Evolutionary conservation across 2,113 vertebrate genomes (phyloP).

Genomic region (Neoarius graeffei): DNA sequence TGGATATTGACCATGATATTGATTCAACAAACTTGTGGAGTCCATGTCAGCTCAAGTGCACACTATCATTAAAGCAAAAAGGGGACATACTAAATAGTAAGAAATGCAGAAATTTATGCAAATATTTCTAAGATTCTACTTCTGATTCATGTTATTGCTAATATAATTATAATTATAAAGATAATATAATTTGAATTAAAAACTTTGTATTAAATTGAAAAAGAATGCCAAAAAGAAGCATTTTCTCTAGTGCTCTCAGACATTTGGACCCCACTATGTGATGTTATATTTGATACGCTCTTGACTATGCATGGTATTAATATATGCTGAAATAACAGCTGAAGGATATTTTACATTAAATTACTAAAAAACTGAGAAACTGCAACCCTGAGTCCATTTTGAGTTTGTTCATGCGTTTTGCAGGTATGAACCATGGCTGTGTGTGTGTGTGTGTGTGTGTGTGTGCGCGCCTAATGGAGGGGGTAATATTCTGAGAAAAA

Average conservation of each 20-base stretch:
- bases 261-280: neutral
- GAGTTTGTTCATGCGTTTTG: neutral
- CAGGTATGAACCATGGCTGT: neutral
- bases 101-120: neutral
- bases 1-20: neutral
- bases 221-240: neutral
- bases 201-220: neutral
- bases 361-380: neutral
- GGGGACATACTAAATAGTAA: too few relatives aligned
- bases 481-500: too few relatives aligned
- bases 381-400: neutral
- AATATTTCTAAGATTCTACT: too few relatives aligned
- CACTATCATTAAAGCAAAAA: too few relatives aligned
- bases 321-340: neutral
- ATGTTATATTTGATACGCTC: neutral
- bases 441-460: neutral
- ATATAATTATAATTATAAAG: too few relatives aligned
- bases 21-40: too few relatives aligned
- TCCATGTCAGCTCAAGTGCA: too few relatives aligned
- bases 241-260: neutral
- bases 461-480: neutral
- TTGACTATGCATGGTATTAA: neutral
- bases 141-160: too few relatives aligned
- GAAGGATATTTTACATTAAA: neutral
- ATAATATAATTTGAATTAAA: neutral